Evolutionary conservation across 2,888 invertebrate genomes (phyloP), one percentile per base, ranked within the genome.

Genomic region (Linnaemya vulpina): DNA sequence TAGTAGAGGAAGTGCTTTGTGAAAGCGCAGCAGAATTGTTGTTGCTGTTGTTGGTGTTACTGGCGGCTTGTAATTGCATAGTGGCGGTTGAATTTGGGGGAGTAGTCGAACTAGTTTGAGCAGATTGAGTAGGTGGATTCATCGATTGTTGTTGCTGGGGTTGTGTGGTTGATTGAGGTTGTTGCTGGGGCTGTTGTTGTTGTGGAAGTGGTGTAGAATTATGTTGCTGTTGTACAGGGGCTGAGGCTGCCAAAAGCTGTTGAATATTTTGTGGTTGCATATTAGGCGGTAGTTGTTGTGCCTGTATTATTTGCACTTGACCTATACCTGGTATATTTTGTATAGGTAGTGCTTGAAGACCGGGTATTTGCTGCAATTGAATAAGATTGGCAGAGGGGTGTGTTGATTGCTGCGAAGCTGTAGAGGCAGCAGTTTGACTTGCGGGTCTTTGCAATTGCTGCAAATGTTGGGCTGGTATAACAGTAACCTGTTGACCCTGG

Each of bases 401-500:
- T 17, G 86, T 49, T 90, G 86, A 88, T 89, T 76, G 82, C 55
- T 49, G 49, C 10, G 58, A 22, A n/a, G 75, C 38, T 1, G 84
- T 15, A 10, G 84, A 9, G 0, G 86, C 35, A 10, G 83, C n/a
- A 25, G 80, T 15, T 53, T 83, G 68, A 55, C 73, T 84, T 38
- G 85, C n/a, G n/a, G 86, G 77, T 49, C 90, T 89, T 53, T 91
- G 90, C 84, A 93, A 88, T 86, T 92, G 92, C 71, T 94, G 94
- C 87, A 94, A 90, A 73, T 94, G 94, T 17, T 95, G 94, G 1
- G 96, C 94, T 11, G 97, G 97, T 90, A 97, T 97, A 73, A 97
- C 95, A 7, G 97, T 97, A 87, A 97, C 94, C 90, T 97, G 97
- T 90, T 97, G 97, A 0, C 96, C 96, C 89, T 94, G 94, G 1